Base-by-base conservation (phyloP, 2,113 vertebrate genomes). In the Xerus inauris region DNA sequence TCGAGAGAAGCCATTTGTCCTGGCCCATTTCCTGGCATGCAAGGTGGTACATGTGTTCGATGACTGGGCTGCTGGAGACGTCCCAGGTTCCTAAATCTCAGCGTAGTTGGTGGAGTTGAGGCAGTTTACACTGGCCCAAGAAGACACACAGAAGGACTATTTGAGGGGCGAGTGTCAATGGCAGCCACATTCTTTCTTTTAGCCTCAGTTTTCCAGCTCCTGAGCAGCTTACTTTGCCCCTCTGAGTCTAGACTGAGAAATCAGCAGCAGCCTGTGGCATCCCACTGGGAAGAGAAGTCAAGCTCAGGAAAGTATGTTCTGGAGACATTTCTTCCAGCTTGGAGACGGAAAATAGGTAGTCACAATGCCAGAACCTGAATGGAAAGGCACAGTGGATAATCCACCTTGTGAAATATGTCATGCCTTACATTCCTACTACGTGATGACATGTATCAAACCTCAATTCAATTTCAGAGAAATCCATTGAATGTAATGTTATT, bases 401-500 rank as follows among this genome's bases (percentile, higher is more conserved):
- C 7, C 20, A 84, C 10, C 51, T 54, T 28, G 45, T 83, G 49
- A 81, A 87, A 69, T 45, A 69, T 38, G 67, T 32, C 30, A 82
- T 13, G 9, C 79, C 26, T 38, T 89, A 30, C 80, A 28, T 80
- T 49, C 17, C 54, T 82, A 16, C 49, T 72, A 67, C 14, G 24
- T 4, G 8, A 62, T 10, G 75, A 7, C 30, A 26, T 42, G 4
- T 40, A 38, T 62, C 45, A n/a, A 40, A 71, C 16, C 45, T 85
- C 19, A 85, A 62, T 71, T 93, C 51, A 94, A n/a, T 91, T 87
- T 67, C 22, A 82, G 83, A 47, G 76, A 79, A 89, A 64, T 87
- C 47, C 38, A 83, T 64, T 49, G 40, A 90, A 8, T 20, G 57
- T 91, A 12, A 1, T 69, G 51, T 94, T 57, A n/a, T 72, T 84